A percentile compares a stretch with the other conserved stretches of the same genome.
These are phyloP conservation scores for Epizoanthus scotinus DNA, from an alignment of 92 coral and sea anemone species.

Conservation along the genomic window DNA sequence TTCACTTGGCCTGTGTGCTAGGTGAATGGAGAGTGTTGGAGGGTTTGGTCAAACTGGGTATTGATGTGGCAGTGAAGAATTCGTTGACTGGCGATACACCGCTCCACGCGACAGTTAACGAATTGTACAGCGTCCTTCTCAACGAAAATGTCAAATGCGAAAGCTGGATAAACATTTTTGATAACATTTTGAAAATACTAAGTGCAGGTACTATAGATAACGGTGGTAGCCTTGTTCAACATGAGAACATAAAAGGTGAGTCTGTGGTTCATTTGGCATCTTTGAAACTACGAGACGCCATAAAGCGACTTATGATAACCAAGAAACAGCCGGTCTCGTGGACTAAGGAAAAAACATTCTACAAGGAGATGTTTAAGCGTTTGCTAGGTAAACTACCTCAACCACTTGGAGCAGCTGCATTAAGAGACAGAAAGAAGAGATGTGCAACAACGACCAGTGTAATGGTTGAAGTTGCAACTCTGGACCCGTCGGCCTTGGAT, in stretches of 20 bases:
- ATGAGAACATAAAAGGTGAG: not conserved
- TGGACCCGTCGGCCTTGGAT: not conserved
- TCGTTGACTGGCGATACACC: not conserved
- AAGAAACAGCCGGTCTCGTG: not conserved
- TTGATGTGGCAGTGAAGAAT: constrained; percentile 18
- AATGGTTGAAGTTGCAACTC: constrained; percentile 16
- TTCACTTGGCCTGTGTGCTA: constrained; percentile 22
- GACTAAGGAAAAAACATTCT: constrained; percentile 19
- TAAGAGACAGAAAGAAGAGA: constrained; percentile 5
- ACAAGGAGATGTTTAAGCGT: constrained; percentile 24
- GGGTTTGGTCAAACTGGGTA: constrained; percentile 10
- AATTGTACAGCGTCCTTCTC: constrained; percentile 22
- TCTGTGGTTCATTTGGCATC: constrained; percentile 16
- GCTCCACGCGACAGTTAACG: constrained; percentile 20
- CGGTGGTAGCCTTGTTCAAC: constrained; percentile 9
- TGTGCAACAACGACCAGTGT: constrained; percentile 12
- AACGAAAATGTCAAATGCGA: constrained; percentile 21
- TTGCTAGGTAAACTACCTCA: not conserved
- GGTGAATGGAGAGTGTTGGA: constrained; percentile 29
- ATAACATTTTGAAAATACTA: constrained; percentile 1
- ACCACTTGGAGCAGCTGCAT: constrained; percentile 4
- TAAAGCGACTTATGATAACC: not conserved
- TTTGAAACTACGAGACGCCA: constrained; percentile 16
- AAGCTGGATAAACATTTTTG: constrained; percentile 28
- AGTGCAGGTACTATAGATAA: constrained; percentile 19